Conservation (phyloP, 2,888 invertebrate species). For the Myopa tessellatipennis region DNA sequence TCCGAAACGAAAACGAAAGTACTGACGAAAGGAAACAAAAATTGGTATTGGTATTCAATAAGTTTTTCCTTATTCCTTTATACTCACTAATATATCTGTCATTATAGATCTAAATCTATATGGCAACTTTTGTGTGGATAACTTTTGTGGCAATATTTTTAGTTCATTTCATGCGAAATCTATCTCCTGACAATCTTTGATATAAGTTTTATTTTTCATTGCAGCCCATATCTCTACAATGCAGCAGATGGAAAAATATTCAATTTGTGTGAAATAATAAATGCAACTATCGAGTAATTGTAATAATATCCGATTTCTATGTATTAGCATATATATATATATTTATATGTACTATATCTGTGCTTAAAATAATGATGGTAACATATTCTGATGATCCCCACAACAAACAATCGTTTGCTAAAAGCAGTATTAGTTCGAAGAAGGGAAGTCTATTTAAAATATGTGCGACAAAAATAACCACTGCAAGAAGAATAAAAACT, state of each 20-base stretch:
- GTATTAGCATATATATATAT: conserved; percentile 1
- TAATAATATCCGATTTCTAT: neutral
- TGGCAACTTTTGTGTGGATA: no score
- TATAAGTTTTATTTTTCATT: neutral
- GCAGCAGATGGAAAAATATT: neutral
- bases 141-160: no score
- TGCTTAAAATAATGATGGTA: conserved; percentile 29
- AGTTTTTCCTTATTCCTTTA: no score
- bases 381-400: conserved; percentile 5
- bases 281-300: neutral
- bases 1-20: no score
- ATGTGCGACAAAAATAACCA: neutral
- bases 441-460: conserved; percentile 3
- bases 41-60: no score
- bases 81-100: no score
- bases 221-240: neutral
- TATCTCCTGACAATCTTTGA: neutral
- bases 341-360: neutral
- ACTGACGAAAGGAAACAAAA: no score
- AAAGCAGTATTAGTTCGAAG: conserved; percentile 4
- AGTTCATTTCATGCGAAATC: neutral
- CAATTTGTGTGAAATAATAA: neutral
- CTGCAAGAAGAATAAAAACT: neutral
- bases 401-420: conserved; percentile 27
- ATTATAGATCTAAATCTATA: no score